Evolutionary conservation across 2,888 invertebrate species (phyloP).

Genomic region (Hydriomena furcata): DNA sequence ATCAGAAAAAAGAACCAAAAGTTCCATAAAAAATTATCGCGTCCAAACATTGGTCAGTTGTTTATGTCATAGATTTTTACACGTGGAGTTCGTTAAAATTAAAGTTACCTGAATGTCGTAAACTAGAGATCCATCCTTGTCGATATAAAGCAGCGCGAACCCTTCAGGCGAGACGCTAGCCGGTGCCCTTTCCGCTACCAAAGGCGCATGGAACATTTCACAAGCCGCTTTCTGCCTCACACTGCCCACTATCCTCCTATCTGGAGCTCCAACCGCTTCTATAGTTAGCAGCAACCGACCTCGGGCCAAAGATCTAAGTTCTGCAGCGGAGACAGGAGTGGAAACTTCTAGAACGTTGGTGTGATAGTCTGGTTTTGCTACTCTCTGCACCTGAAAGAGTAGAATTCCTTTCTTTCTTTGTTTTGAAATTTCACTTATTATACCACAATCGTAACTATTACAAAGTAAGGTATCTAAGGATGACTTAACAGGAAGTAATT

Average conservation of each 20-base stretch:
- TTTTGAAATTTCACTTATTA: slow-evolving; percentile 15
- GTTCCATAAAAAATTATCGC: too few species aligned
- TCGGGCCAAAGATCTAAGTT: slow-evolving; percentile 89
- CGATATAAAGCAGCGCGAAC: slow-evolving; percentile 90
- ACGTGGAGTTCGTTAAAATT: too few species aligned
- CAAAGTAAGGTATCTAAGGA: too few species aligned
- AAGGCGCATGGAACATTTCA: slow-evolving; percentile 90
- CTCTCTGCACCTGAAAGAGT: slow-evolving; percentile 81
- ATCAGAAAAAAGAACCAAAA: too few species aligned
- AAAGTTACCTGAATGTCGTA: slow-evolving; percentile 86
- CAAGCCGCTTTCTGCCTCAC: slow-evolving; percentile 90
- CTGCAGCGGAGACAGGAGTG: slow-evolving; percentile 89
- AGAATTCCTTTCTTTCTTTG: slow-evolving; percentile 23
- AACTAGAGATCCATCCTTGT: slow-evolving; percentile 89
- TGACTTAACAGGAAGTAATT: too few species aligned
- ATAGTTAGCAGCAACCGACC: slow-evolving; percentile 89
- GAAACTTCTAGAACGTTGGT: slow-evolving; percentile 91
- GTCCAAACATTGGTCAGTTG: too few species aligned
- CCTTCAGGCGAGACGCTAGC: slow-evolving; percentile 83
- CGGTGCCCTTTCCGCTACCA: slow-evolving; percentile 80
- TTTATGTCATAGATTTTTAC: too few species aligned
- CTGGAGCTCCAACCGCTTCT: slow-evolving; percentile 87
- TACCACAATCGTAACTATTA: not conserved
- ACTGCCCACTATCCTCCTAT: slow-evolving; percentile 86
- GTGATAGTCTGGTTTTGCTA: slow-evolving; percentile 89